Percentiles rank a stretch among this genome's conserved stretches.
Conservation (phyloP, 2,888 invertebrate species). For the Luperina nickerlii region DNA sequence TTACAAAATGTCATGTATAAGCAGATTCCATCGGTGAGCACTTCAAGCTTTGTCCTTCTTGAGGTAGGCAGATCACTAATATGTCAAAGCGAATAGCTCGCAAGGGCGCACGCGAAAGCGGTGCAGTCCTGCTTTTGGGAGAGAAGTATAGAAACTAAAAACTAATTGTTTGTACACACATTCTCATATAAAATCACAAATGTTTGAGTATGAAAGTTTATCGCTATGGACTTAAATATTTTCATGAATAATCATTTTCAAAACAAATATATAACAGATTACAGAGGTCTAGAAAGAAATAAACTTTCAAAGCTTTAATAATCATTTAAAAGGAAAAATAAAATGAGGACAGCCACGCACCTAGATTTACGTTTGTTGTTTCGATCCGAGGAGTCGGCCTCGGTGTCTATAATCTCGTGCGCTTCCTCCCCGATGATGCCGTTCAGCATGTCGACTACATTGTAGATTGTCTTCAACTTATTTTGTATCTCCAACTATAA, state of each 20-base stretch:
- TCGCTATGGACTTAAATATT: slow-evolving; percentile 26
- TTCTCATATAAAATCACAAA: slow-evolving; percentile 34
- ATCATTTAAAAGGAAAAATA: slow-evolving; percentile 23
- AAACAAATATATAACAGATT: not conserved
- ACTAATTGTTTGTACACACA: slow-evolving; percentile 55
- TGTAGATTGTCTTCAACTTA: slow-evolving; percentile 95
- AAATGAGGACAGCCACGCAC: slow-evolving; percentile 71
- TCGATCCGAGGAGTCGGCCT: slow-evolving; percentile 75
- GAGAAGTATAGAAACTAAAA: slow-evolving; percentile 54
- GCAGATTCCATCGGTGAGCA: slow-evolving; percentile 47
- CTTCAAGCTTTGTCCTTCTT: slow-evolving; percentile 51
- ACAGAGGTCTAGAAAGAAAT: slow-evolving; percentile 28
- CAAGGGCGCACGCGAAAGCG: slow-evolving; percentile 67
- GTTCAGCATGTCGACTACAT: slow-evolving; percentile 96
- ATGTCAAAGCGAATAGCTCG: slow-evolving; percentile 64
- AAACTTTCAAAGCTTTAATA: slow-evolving; percentile 52
- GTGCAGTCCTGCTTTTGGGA: slow-evolving; percentile 74
- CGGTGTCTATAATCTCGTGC: slow-evolving; percentile 72
- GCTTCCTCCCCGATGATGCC: slow-evolving; percentile 95
- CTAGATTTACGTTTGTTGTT: slow-evolving; percentile 84
- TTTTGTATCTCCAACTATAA: slow-evolving; percentile 94
- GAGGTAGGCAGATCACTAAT: slow-evolving; percentile 54
- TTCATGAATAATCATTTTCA: not conserved
- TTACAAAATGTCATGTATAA: slow-evolving; percentile 20
- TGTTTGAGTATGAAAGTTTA: slow-evolving; percentile 48